Base-by-base conservation (phyloP, 2,113 vertebrate genomes). In the Pantherophis guttatus region DNA sequence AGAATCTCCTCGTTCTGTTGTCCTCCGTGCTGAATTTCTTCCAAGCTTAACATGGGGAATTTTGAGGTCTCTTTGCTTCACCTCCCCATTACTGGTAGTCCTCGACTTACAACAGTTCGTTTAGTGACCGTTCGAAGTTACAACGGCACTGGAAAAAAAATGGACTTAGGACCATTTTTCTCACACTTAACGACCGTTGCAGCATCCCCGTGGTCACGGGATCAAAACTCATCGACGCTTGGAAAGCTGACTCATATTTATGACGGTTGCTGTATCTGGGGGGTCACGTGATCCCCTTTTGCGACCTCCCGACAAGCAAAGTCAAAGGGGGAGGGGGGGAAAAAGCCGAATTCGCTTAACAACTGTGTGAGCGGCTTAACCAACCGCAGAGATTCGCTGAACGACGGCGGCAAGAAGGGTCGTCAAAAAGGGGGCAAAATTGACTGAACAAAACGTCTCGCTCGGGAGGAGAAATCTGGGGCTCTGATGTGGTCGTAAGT, bases 11-110 rank as follows among this genome's bases (percentile, higher is more conserved):
- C 62, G 5, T 8, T 24, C n/a, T 13, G 24, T 19, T 8, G 10
- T 17, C 1, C 33, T 75, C 57, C 57, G 54, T 5, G 95, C 90
- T 90, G 59, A 93, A 91, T n/a, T 58, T 55, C 93, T 89, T 93
- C 91, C 75, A 88, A 59, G 92, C 48, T 29, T 29, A 93, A 87
- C 5, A 1, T 13, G 57, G 85, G 13, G n/a, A 89, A 86, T 29
- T 65, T 29, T 5, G 11, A 4, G 11, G 1, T 65, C 62, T 5
- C 12, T 11, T 48, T n/a, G 62, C 11, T 13, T n/a, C 29, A 5
- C 4, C 29, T 62, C 59, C 24, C n/a, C 11, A 0, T 65, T 12
- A 13, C 62, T 5, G 62, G 4, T n/a, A 65, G 62, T n/a, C 62
- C 62, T n/a, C 59, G 11, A 65, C 29, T 65, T 65, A 65, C 4